Conservation (phyloP, 2,113 vertebrate genomes). For the Notarius lentiginosus region DNA sequence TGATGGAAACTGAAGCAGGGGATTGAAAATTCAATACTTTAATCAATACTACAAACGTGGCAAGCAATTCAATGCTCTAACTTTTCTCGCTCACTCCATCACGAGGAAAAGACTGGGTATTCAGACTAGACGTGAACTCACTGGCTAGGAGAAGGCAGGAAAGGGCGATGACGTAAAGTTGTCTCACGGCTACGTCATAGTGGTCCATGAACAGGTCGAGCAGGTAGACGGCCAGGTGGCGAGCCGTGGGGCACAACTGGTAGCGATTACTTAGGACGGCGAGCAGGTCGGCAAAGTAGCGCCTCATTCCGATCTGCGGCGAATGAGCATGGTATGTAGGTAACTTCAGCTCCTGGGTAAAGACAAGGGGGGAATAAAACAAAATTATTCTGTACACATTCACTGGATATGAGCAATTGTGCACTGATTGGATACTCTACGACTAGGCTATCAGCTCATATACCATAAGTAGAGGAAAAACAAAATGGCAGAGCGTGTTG, state of each 20-base stretch:
- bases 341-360: slow-evolving; percentile 82
- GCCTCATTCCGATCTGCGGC: slow-evolving; percentile 85
- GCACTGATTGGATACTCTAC: no score
- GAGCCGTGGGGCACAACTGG: slow-evolving; percentile 81
- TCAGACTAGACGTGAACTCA: slow-evolving; percentile 64
- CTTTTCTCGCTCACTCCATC: not conserved
- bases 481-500: no score
- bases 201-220: slow-evolving; percentile 90
- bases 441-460: no score
- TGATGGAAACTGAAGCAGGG: not conserved
- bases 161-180: slow-evolving; percentile 81
- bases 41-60: not conserved
- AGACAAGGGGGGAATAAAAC: not conserved
- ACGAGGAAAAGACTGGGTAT: not conserved
- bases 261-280: slow-evolving; percentile 82
- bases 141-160: slow-evolving; percentile 89
- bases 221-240: slow-evolving; percentile 86
- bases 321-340: slow-evolving; percentile 82
- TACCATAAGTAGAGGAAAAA: no score
- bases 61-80: not conserved
- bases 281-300: slow-evolving; percentile 84
- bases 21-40: not conserved
- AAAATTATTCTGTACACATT: no score
- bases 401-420: no score
- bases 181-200: slow-evolving; percentile 80